Base-by-base conservation (phyloP, 1,140 invertebrate genomes). In the Maniola jurtina region DNA sequence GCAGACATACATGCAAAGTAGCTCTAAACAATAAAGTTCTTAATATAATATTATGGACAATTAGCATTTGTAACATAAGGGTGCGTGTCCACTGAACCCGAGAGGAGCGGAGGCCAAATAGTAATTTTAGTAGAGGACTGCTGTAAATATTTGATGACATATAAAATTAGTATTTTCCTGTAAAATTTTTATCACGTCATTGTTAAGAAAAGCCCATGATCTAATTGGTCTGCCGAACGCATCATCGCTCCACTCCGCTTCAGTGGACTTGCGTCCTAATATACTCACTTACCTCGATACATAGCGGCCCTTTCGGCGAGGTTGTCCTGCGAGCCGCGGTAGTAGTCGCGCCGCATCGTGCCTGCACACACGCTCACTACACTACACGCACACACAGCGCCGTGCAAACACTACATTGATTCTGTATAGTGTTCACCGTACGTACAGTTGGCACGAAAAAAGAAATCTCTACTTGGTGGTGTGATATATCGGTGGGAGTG, bases 311-410 rank as follows among this genome's bases (percentile, higher is more conserved):
- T 91, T 65, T 94, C 93, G 75, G 95, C 95, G 68, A 97, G 92
- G 90, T 95, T 96, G 92, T 97, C 96, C 92, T 96, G 95, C 62
- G 95, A 96, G 79, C 95, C 95, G 91, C 95, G 93, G 92, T 96
- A 96, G 93, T 96, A 96, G 91, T 97, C 96, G 89, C 95, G 93
- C 91, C 95, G 94, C 95, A 96, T 95, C 70, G 94, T 93, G 74
- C 67, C 72, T 57, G 63, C 61, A 64, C 69, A 71, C 78, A 73
- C 63, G 54, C 48, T 65, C 60, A 61, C 61, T 45, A 64, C 68
- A 61, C 25, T 38, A 61, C 61, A 58, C 59, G 62, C 61, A 2
- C 35, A 67, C 50, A 63, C 35, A 4, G 56, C 35, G 11, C 25
- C 13, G 16, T 40, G 13, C 58, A 11, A n/a, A 5, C 13, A 45